A percentile compares a stretch with the other conserved stretches of the same genome.
These are phyloP conservation scores for Drosophila kanekoi DNA, from an alignment of 2,888 invertebrate genomes.

Conservation along the genomic window DNA sequence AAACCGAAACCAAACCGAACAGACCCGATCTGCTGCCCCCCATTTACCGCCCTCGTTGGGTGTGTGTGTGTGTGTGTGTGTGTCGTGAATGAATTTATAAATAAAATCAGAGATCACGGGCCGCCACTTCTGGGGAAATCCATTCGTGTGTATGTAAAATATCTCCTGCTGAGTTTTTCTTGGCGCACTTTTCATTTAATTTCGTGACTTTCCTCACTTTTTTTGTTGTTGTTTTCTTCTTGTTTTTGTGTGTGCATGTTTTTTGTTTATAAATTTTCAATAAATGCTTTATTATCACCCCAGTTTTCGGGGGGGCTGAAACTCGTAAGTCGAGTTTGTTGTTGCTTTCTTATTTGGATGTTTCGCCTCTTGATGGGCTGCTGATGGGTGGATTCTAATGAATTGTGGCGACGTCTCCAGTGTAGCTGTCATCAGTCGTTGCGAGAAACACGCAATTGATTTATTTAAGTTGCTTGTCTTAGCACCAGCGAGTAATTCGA, in stretches of 20 bases:
- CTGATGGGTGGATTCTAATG: slow-evolving; percentile 60
- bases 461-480: slow-evolving; percentile 44
- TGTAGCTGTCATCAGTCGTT: slow-evolving; percentile 31
- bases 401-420: slow-evolving; percentile 47
- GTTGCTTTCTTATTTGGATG: slow-evolving; percentile 4
- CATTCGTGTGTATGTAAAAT: slow-evolving; percentile 77
- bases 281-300: slow-evolving; percentile 65
- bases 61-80: not conserved
- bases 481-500: slow-evolving; percentile 23
- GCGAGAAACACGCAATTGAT: slow-evolving; percentile 45
- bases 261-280: slow-evolving; percentile 68
- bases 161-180: slow-evolving; percentile 78
- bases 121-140: slow-evolving; percentile 75
- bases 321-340: slow-evolving; percentile 21
- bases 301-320: slow-evolving; percentile 23
- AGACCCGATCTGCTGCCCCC: slow-evolving; percentile 28
- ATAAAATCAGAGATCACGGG: slow-evolving; percentile 65
- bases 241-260: slow-evolving; percentile 12
- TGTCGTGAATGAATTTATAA: slow-evolving; percentile 79
- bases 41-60: slow-evolving; percentile 52
- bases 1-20: slow-evolving; percentile 25
- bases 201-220: slow-evolving; percentile 30
- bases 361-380: slow-evolving; percentile 46
- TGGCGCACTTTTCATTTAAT: slow-evolving; percentile 46
- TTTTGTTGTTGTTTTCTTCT: not conserved